These are phyloP conservation scores for Magallana gigas DNA, from an alignment of 1,140 invertebrate species.

Conservation along the genomic window DNA sequence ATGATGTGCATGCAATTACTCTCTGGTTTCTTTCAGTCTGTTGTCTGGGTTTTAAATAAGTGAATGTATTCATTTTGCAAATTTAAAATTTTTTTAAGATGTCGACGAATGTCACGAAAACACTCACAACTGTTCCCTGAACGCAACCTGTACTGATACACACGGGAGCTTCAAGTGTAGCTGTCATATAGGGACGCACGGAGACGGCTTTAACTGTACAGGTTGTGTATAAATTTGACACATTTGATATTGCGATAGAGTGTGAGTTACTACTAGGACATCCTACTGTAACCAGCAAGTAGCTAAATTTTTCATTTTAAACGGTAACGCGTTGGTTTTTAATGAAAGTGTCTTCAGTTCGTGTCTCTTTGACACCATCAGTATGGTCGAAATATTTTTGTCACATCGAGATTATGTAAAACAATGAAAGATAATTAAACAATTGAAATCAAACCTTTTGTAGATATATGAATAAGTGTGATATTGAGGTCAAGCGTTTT, in stretches of 20 bases:
- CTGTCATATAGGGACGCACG: conserved; percentile 64
- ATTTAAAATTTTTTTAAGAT: conserved; percentile 41
- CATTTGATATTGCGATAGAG: too few relatives aligned
- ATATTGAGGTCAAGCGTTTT: background rate
- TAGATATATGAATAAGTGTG: too few relatives aligned
- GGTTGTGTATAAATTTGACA: conserved; percentile 32
- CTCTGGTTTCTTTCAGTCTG: too few relatives aligned
- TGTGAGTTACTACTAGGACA: too few relatives aligned
- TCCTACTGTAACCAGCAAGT: too few relatives aligned
- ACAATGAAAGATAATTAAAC: too few relatives aligned
- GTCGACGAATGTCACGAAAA: conserved; percentile 62
- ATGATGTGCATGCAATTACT: too few relatives aligned
- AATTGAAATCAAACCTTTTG: too few relatives aligned
- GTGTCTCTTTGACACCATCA: too few relatives aligned
- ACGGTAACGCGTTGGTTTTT: too few relatives aligned
- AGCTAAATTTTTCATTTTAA: too few relatives aligned
- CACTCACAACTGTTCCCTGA: conserved; percentile 51
- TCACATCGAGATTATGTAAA: background rate
- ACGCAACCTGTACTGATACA: conserved; percentile 68
- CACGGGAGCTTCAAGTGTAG: conserved; percentile 65
- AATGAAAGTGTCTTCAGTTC: too few relatives aligned
- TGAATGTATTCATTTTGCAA: conserved; percentile 68
- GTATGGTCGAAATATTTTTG: conserved; percentile 1
- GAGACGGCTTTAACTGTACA: conserved; percentile 47
- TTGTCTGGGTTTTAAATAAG: background rate